phyloP scores from a whole-genome alignment of 2,888 invertebrate genomes.

The Bellardia pandia region DNA sequence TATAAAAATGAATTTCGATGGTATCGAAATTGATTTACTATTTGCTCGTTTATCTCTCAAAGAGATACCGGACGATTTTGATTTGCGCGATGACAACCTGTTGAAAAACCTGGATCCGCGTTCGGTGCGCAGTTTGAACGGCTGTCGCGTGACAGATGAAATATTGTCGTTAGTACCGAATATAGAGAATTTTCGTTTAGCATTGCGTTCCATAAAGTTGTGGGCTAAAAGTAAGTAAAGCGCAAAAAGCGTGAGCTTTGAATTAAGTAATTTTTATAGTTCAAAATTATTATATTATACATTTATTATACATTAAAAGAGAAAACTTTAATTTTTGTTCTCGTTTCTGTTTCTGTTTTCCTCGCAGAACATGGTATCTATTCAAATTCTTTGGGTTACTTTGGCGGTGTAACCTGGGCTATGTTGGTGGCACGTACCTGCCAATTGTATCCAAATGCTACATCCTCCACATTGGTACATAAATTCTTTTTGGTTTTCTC shows the following conservation, averaged over 20 bases:
- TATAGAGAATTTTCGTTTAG: slow-evolving; percentile 96
- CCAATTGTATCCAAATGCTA: slow-evolving; percentile 98
- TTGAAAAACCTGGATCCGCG: slow-evolving; percentile 97
- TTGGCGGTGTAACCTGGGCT: slow-evolving; percentile 99
- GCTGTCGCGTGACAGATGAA: slow-evolving; percentile 99
- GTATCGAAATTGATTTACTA: slow-evolving; percentile 99
- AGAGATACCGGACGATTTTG: slow-evolving; percentile 95
- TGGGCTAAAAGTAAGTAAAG: slow-evolving; percentile 97
- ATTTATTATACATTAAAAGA: too few species aligned
- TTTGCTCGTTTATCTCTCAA: slow-evolving; percentile 98
- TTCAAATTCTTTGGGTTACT: slow-evolving; percentile 98
- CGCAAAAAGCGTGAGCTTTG: neutral
- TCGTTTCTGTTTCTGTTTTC: neutral
- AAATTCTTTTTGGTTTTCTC: slow-evolving; percentile 99
- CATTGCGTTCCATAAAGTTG: slow-evolving; percentile 96
- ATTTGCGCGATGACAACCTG: slow-evolving; percentile 94
- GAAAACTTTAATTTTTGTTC: slow-evolving; percentile 7
- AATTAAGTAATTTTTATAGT: neutral
- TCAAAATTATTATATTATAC: too few species aligned
- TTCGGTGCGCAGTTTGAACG: slow-evolving; percentile 98
- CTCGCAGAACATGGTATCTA: slow-evolving; percentile 95
- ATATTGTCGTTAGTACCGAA: slow-evolving; percentile 97
- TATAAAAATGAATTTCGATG: slow-evolving; percentile 99
- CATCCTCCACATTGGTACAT: slow-evolving; percentile 96
- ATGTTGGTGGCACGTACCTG: slow-evolving; percentile 99